Evolutionary conservation across 2,888 invertebrate species (phyloP).

Genomic region (Campaea margaritaria): DNA sequence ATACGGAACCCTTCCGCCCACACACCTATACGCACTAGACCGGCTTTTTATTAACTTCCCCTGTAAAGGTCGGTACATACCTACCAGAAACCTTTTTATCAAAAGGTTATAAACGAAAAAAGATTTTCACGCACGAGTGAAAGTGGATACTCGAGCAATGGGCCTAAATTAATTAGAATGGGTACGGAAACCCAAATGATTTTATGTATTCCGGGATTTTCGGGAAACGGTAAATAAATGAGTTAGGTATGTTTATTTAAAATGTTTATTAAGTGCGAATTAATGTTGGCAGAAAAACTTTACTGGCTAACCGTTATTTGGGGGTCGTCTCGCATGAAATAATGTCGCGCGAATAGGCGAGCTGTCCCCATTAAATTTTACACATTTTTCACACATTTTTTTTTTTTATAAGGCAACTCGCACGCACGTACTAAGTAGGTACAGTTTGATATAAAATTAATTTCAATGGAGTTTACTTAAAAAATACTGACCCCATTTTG

Average conservation of each 20-base stretch:
- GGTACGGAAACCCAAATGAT: conserved; percentile 38
- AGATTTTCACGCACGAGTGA: conserved; percentile 50
- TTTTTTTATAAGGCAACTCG: too few species aligned
- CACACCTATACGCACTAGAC: conserved; percentile 8
- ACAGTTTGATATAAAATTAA: too few species aligned
- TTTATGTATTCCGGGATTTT: conserved; percentile 25
- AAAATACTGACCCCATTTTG: too few species aligned
- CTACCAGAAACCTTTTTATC: conserved; percentile 52
- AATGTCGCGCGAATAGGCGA: too few species aligned
- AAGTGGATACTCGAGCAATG: conserved; percentile 50
- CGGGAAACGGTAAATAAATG: conserved; percentile 22
- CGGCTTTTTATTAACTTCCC: conserved; percentile 56
- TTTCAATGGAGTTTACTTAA: too few species aligned
- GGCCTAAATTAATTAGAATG: conserved; percentile 55
- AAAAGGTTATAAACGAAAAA: conserved; percentile 58
- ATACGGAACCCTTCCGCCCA: conserved; percentile 16
- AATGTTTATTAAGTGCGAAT: conserved; percentile 4
- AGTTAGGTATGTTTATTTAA: conserved; percentile 5
- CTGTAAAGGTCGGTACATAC: conserved; percentile 48
- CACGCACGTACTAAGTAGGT: too few species aligned
- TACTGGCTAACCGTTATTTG: too few species aligned
- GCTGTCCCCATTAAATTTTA: too few species aligned
- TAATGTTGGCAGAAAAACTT: neutral
- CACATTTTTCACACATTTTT: too few species aligned
- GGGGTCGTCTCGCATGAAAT: too few species aligned